These are phyloP conservation scores for Protonibea diacanthus DNA, from an alignment of 2,797 vertebrate species.

Conservation along the genomic window DNA sequence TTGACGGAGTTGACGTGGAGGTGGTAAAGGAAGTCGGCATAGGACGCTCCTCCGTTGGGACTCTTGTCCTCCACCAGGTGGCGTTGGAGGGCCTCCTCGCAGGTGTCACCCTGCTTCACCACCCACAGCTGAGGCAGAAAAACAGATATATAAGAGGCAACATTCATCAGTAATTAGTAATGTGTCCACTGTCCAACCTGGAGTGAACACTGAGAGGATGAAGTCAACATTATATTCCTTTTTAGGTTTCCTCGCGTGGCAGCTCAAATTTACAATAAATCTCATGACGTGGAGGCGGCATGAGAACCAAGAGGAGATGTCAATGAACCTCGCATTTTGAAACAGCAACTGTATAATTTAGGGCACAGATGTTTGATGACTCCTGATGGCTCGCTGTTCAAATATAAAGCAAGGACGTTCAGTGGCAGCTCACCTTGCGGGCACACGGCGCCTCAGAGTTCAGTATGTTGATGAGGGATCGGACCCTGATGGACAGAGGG, in stretches of 20 bases:
- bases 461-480: slow-evolving; percentile 75
- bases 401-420: too few relatives aligned
- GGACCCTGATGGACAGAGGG: slow-evolving; percentile 73
- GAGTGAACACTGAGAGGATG: neutral
- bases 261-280: neutral
- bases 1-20: slow-evolving; percentile 85
- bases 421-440: slow-evolving; percentile 76
- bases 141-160: neutral
- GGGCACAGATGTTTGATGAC: neutral
- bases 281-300: neutral
- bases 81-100: slow-evolving; percentile 83
- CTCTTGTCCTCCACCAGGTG: slow-evolving; percentile 88
- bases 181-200: too few relatives aligned
- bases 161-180: too few relatives aligned
- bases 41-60: slow-evolving; percentile 86
- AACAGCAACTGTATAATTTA: neutral
- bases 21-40: slow-evolving; percentile 88
- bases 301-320: neutral
- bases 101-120: slow-evolving; percentile 84
- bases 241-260: neutral
- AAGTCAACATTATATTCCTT: neutral
- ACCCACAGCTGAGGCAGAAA: slow-evolving; percentile 76
- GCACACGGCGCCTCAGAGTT: slow-evolving; percentile 60
- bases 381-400: neutral
- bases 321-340: neutral